These are phyloP conservation scores for Eurytoma californica DNA, from an alignment of 2,888 invertebrate species.

Conservation along the genomic window DNA sequence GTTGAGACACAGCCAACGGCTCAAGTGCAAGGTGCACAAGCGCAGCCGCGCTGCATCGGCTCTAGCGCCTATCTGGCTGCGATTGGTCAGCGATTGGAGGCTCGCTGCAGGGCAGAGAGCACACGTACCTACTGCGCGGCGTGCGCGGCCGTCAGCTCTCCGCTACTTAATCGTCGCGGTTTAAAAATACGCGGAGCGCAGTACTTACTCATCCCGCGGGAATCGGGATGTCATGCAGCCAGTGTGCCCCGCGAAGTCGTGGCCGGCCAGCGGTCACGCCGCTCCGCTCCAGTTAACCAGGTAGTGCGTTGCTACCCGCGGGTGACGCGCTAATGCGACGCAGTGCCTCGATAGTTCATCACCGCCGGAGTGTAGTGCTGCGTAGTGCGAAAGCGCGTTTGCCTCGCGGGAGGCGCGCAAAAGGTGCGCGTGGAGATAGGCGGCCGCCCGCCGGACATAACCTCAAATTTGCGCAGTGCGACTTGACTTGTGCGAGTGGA, in stretches of 20 bases:
- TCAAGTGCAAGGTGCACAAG: too few species aligned
- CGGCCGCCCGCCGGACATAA: constrained; percentile 22
- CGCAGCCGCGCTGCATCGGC: too few species aligned
- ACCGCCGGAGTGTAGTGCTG: neutral
- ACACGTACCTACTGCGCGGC: neutral
- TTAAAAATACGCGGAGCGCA: constrained; percentile 1
- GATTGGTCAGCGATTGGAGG: constrained; percentile 39
- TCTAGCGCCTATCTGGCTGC: neutral
- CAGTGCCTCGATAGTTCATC: neutral
- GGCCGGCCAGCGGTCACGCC: too few species aligned
- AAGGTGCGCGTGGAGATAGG: constrained; percentile 3
- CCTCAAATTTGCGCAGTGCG: constrained; percentile 34
- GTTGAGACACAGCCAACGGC: neutral
- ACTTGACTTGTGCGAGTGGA: neutral
- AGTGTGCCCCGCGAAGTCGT: too few species aligned
- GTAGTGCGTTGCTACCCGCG: too few species aligned
- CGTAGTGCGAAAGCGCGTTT: neutral
- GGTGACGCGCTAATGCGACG: neutral
- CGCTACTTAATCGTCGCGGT: neutral
- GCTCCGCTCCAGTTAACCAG: too few species aligned
- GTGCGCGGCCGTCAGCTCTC: neutral
- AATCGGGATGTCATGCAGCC: too few species aligned
- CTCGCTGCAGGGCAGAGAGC: constrained; percentile 30
- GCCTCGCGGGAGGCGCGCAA: neutral
- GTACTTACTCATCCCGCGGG: neutral